Percentiles rank a stretch among this genome's conserved stretches.
Evolutionary conservation across 2,113 vertebrate species (phyloP).

Genomic region (Craseonycteris thonglongyai): DNA sequence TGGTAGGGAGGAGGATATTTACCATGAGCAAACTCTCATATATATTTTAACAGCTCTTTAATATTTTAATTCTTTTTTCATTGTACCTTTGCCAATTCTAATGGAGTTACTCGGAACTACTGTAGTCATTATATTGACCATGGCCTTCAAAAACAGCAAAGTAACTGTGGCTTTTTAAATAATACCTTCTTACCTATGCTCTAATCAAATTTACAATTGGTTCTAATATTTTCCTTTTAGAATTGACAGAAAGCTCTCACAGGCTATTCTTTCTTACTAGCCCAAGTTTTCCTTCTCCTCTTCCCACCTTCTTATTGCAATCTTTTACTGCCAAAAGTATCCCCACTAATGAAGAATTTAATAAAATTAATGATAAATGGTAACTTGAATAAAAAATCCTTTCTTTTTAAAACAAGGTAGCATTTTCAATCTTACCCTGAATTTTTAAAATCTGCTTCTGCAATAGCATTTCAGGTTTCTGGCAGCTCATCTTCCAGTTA

Average conservation of each 20-base stretch:
- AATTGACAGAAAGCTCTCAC: not conserved
- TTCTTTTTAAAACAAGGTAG: not conserved
- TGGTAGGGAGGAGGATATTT: fast-evolving
- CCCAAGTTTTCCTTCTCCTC: not conserved
- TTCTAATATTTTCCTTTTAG: not conserved
- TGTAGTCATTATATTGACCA: not conserved
- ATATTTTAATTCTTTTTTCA: slow-evolving; percentile 2
- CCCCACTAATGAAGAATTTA: not conserved
- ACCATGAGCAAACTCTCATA: not conserved
- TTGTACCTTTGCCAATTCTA: not conserved
- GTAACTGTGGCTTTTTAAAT: not conserved
- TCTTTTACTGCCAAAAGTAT: slow-evolving; percentile 2
- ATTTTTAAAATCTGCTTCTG: slow-evolving; percentile 50
- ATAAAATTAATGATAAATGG: slow-evolving; percentile 38
- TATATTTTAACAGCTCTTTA: not conserved
- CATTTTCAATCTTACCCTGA: slow-evolving; percentile 8
- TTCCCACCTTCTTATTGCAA: slow-evolving; percentile 17
- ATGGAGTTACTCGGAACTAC: not conserved
- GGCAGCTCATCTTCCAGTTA: slow-evolving; percentile 36
- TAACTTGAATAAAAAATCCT: not conserved
- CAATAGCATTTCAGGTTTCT: slow-evolving; percentile 13
- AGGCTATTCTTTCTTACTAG: not conserved
- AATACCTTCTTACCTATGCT: not conserved
- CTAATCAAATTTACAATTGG: not conserved
- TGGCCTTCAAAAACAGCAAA: not conserved